A percentile compares a stretch with the other conserved stretches of the same genome.
phyloP scores from a whole-genome alignment of 2,888 invertebrate genomes.

The Frankliniella intonsa region DNA sequence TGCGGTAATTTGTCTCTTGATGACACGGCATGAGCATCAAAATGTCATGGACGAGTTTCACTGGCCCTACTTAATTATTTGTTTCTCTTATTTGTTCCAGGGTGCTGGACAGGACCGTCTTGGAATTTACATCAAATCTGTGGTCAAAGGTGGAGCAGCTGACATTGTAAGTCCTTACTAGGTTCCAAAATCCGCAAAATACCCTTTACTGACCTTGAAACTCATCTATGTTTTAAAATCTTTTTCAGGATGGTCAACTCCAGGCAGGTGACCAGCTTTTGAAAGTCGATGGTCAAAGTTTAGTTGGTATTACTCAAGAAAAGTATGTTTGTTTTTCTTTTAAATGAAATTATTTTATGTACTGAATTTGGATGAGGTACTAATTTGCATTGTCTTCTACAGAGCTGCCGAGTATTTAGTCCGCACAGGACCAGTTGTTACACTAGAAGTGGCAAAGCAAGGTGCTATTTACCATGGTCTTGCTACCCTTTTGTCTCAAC shows the following conservation, averaged over 20 bases:
- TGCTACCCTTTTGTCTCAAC: conserved; percentile 86
- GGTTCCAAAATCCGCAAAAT: neutral
- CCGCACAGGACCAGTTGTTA: conserved; percentile 87
- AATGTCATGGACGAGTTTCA: too few species aligned
- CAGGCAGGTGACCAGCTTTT: conserved; percentile 96
- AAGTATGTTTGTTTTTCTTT: conserved; percentile 49
- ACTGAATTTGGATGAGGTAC: neutral
- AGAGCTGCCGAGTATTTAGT: conserved; percentile 95
- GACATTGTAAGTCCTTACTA: conserved; percentile 56
- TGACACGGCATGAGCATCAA: too few species aligned
- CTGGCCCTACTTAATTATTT: neutral
- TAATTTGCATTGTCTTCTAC: conserved; percentile 36
- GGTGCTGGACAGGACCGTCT: conserved; percentile 75
- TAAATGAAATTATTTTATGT: neutral
- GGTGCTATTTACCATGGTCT: conserved; percentile 96
- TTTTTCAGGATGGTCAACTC: conserved; percentile 75
- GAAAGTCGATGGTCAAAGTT: conserved; percentile 93
- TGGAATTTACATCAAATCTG: conserved; percentile 98
- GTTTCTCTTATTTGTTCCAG: conserved; percentile 46
- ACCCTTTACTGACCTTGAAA: neutral
- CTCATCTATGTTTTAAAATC: neutral
- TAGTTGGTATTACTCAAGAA: conserved; percentile 79
- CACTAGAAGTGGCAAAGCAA: conserved; percentile 94
- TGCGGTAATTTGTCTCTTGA: too few species aligned
- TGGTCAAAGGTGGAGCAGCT: conserved; percentile 89